phyloP scores from a whole-genome alignment of 2,888 invertebrate species.

The Marasmarcha lunaedactyla region DNA sequence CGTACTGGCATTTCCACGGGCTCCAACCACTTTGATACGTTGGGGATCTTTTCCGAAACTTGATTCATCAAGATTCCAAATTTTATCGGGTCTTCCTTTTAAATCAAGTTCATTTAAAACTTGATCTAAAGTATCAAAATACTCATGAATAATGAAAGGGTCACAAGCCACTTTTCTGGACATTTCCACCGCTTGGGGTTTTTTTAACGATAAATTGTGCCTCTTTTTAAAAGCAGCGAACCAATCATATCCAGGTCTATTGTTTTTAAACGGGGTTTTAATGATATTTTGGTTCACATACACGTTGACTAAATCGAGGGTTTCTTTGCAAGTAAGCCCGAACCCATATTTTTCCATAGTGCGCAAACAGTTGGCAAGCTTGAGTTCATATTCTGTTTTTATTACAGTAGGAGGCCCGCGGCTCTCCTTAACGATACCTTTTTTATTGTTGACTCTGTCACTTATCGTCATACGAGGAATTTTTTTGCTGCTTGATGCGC shows the following conservation, averaged over 20 bases:
- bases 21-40: slow-evolving; percentile 12
- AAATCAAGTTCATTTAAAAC: slow-evolving; percentile 11
- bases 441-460: slow-evolving; percentile 12
- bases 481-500: slow-evolving; percentile 15
- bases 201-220: slow-evolving; percentile 15
- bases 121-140: slow-evolving; percentile 13
- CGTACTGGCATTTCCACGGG: slow-evolving; percentile 12
- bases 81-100: slow-evolving; percentile 12
- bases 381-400: slow-evolving; percentile 7
- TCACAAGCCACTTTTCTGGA: slow-evolving; percentile 16
- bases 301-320: not conserved
- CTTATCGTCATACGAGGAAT: slow-evolving; percentile 13
- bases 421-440: slow-evolving; percentile 13
- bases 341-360: slow-evolving; percentile 14
- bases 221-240: slow-evolving; percentile 10
- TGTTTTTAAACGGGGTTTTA: slow-evolving; percentile 10
- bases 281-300: slow-evolving; percentile 3
- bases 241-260: slow-evolving; percentile 14
- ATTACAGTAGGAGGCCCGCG: slow-evolving; percentile 8
- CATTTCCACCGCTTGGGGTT: slow-evolving; percentile 16
- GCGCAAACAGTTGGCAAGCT: slow-evolving; percentile 10
- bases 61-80: slow-evolving; percentile 15
- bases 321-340: slow-evolving; percentile 12
- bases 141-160: slow-evolving; percentile 15
- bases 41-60: slow-evolving; percentile 11